phyloP scores from a whole-genome alignment of 1,140 invertebrate species.

The Drosophila gunungcola region DNA sequence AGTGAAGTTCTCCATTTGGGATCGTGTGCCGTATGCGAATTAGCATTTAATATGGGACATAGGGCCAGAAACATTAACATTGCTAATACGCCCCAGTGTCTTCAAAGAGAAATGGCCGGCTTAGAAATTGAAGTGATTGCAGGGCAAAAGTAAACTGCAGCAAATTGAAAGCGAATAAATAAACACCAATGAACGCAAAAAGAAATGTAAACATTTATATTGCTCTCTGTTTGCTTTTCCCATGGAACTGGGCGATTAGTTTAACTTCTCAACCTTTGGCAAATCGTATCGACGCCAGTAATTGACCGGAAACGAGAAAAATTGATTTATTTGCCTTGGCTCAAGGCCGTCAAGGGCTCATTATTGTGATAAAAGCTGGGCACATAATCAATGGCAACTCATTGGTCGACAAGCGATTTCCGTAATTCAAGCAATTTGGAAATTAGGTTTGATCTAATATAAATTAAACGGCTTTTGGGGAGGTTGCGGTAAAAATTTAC shows the following conservation, averaged over 20 bases:
- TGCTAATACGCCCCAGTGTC: slow-evolving; percentile 59
- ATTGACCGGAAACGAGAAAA: slow-evolving; percentile 66
- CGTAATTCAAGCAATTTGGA: slow-evolving; percentile 30
- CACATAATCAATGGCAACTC: slow-evolving; percentile 41
- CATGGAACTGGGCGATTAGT: slow-evolving; percentile 3
- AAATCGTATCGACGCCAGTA: slow-evolving; percentile 51
- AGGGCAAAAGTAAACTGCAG: slow-evolving; percentile 8
- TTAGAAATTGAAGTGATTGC: background rate
- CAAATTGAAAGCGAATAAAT: background rate
- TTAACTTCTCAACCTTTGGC: slow-evolving; percentile 24
- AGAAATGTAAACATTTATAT: slow-evolving; percentile 20
- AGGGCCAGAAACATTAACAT: slow-evolving; percentile 68
- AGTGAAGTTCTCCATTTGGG: slow-evolving; percentile 14
- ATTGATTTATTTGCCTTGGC: slow-evolving; percentile 62
- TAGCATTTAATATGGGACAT: slow-evolving; percentile 77
- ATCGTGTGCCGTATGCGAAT: slow-evolving; percentile 57
- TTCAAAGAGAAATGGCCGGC: slow-evolving; percentile 1
- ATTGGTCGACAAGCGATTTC: slow-evolving; percentile 42
- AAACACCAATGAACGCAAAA: background rate
- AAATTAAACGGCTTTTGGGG: background rate
- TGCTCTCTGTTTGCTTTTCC: slow-evolving; percentile 28
- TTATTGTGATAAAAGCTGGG: slow-evolving; percentile 31
- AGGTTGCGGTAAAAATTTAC: too few species aligned
- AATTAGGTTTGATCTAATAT: slow-evolving; percentile 43
- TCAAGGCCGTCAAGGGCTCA: slow-evolving; percentile 31